A percentile compares a stretch with the other conserved stretches of the same genome.
phyloP scores from a whole-genome alignment of 2,113 vertebrate genomes.

The Amphiprion ocellaris region DNA sequence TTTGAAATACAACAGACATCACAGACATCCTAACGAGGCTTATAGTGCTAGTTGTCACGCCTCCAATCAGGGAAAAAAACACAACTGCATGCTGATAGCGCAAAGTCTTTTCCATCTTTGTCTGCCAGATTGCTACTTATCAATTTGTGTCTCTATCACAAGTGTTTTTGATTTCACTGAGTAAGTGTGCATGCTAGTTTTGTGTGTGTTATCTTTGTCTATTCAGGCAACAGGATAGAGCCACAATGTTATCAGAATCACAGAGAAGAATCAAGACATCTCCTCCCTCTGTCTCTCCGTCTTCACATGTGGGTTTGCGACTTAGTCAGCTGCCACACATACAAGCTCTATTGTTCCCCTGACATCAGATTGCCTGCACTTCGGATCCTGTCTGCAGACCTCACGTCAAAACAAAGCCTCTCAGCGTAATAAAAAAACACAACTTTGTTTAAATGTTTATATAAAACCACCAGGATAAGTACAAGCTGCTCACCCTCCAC shows the following conservation, averaged over 20 bases:
- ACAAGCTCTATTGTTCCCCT: conserved; percentile 33
- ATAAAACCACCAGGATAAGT: conserved; percentile 15
- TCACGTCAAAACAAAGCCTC: conserved; percentile 40
- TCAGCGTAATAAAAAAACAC: conserved; percentile 1
- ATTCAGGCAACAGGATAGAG: conserved; percentile 41
- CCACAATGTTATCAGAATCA: conserved; percentile 61
- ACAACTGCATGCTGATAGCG: conserved; percentile 28
- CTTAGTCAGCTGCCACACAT: conserved; percentile 11
- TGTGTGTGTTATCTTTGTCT: conserved; percentile 58
- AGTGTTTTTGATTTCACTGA: conserved; percentile 33
- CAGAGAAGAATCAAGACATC: conserved; percentile 31
- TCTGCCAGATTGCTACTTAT: conserved; percentile 47
- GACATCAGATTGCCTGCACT: conserved; percentile 10
- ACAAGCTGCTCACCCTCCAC: conserved; percentile 19
- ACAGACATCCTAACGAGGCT: conserved; percentile 42
- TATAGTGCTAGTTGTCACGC: conserved; percentile 33
- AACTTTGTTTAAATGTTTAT: conserved; percentile 37
- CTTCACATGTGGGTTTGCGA: conserved; percentile 22
- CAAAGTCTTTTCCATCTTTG: conserved; percentile 44
- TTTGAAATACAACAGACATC: conserved; percentile 20
- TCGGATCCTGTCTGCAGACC: conserved; percentile 37
- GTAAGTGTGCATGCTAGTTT: not conserved
- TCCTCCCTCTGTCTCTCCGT: conserved; percentile 6
- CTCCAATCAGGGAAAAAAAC: conserved; percentile 25
- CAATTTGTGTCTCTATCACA: conserved; percentile 47